Conservation (phyloP, 92 coral and sea anemone genomes). For the Montipora capitata region DNA sequence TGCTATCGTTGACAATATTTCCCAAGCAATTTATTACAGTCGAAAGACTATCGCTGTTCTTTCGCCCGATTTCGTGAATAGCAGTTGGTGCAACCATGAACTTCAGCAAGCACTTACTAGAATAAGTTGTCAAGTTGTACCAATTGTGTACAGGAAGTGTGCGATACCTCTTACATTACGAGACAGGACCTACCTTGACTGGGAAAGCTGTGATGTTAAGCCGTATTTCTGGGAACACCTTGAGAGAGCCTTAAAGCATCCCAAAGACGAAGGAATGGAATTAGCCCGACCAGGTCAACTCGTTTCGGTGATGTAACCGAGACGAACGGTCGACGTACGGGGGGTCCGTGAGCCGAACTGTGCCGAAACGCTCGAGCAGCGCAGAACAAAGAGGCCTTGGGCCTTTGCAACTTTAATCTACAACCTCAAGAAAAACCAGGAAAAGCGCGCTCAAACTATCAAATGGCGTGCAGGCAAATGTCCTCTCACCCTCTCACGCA, state of each 20-base stretch:
- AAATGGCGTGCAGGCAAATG: too few relatives aligned
- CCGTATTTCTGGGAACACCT: constrained; percentile 81
- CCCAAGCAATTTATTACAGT: constrained; percentile 84
- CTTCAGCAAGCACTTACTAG: constrained; percentile 83
- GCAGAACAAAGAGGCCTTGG: too few relatives aligned
- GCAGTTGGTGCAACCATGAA: constrained; percentile 86
- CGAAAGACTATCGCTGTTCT: constrained; percentile 82
- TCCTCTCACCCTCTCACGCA: too few relatives aligned
- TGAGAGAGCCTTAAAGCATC: constrained; percentile 53
- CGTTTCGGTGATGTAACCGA: too few relatives aligned
- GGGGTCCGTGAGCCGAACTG: too few relatives aligned
- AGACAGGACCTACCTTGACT: constrained; percentile 78
- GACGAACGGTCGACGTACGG: too few relatives aligned
- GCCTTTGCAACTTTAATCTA: too few relatives aligned
- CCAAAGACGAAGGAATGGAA: neutral
- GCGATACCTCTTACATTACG: constrained; percentile 54
- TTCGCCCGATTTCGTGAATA: constrained; percentile 85
- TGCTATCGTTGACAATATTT: constrained; percentile 84
- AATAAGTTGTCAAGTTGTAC: constrained; percentile 64
- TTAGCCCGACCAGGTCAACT: too few relatives aligned
- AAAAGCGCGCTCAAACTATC: too few relatives aligned
- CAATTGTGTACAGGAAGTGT: constrained; percentile 76
- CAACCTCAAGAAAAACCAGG: too few relatives aligned
- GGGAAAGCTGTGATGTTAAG: constrained; percentile 70
- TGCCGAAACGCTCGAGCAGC: too few relatives aligned